These are phyloP conservation scores for Neuroscelio doddi DNA, from an alignment of 2,888 invertebrate genomes.

Conservation along the genomic window DNA sequence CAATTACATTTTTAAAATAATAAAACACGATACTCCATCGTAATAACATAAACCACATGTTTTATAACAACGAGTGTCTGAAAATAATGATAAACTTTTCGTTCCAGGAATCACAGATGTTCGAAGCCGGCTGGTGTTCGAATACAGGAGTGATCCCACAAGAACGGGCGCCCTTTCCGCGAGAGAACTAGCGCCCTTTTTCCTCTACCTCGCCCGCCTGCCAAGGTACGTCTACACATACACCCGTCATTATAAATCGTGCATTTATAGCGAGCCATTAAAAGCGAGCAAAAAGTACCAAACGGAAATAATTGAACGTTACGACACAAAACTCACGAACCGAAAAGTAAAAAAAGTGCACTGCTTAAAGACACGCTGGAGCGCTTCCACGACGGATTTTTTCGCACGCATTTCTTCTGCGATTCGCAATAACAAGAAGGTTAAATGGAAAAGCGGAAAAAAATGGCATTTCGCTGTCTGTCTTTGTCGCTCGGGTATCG, in stretches of 20 bases:
- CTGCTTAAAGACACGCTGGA: too few relatives aligned
- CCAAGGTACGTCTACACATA: constrained; percentile 75
- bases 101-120: constrained; percentile 80
- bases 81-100: not conserved
- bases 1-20: too few relatives aligned
- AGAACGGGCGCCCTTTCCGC: constrained; percentile 77
- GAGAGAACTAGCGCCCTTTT: constrained; percentile 80
- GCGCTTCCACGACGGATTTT: too few relatives aligned
- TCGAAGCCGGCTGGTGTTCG: constrained; percentile 78
- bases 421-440: constrained; percentile 10
- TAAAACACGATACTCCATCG: too few relatives aligned
- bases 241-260: constrained; percentile 21
- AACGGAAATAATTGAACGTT: constrained; percentile 20
- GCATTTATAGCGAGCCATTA: constrained; percentile 16
- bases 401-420: too few relatives aligned
- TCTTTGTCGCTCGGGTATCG: constrained; percentile 28
- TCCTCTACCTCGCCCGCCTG: constrained; percentile 82
- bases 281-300: constrained; percentile 22
- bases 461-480: constrained; percentile 23
- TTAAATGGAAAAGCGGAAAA: constrained; percentile 30
- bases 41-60: too few relatives aligned
- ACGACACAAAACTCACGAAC: constrained; percentile 7
- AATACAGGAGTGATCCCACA: constrained; percentile 77
- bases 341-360: not conserved
- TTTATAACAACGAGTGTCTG: too few relatives aligned